Percentiles rank a stretch among this genome's conserved stretches.
phyloP scores from a whole-genome alignment of 2,113 vertebrate species.

The Coryphaenoides rupestris region DNA sequence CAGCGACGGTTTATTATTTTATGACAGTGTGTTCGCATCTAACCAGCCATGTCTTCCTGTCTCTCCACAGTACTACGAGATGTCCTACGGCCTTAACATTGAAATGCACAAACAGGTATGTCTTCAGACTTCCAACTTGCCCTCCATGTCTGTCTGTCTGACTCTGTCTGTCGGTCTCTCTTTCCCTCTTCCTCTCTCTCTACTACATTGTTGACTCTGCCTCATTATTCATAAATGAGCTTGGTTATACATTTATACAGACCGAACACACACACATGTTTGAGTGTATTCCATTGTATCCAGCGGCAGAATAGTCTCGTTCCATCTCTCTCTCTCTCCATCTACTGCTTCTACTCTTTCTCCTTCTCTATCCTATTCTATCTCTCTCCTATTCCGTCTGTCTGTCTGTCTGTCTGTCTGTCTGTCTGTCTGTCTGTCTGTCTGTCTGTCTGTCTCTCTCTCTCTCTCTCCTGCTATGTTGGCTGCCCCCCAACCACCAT shows the following conservation, averaged over 20 bases:
- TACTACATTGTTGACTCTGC: conserved; percentile 14
- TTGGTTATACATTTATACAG: not conserved
- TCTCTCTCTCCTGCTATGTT: not conserved
- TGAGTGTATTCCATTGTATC: not conserved
- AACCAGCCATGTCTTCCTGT: too few relatives aligned
- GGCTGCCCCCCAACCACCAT: too few relatives aligned
- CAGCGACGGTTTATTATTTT: too few relatives aligned
- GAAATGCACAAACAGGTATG: conserved; percentile 99
- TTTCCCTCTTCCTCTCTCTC: not conserved
- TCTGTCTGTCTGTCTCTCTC: not conserved
- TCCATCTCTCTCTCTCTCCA: too few relatives aligned
- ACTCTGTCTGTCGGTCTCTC: not conserved
- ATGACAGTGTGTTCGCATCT: too few relatives aligned
- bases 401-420: not conserved
- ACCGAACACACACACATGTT: not conserved
- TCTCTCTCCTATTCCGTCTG: not conserved
- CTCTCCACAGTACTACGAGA: conserved; percentile 91
- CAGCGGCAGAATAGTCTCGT: conserved; percentile 1
- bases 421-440: conserved; percentile 1
- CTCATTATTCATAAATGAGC: not conserved
- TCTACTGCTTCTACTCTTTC: not conserved
- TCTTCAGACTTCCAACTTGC: conserved; percentile 9
- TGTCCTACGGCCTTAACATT: conserved; percentile 99
- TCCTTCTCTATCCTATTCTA: not conserved
- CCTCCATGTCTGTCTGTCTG: too few relatives aligned